Percentiles rank a stretch among this genome's conserved stretches.
Evolutionary conservation across 2,113 vertebrate species (phyloP).

Genomic region (Ophthalmolycus amberensis): DNA sequence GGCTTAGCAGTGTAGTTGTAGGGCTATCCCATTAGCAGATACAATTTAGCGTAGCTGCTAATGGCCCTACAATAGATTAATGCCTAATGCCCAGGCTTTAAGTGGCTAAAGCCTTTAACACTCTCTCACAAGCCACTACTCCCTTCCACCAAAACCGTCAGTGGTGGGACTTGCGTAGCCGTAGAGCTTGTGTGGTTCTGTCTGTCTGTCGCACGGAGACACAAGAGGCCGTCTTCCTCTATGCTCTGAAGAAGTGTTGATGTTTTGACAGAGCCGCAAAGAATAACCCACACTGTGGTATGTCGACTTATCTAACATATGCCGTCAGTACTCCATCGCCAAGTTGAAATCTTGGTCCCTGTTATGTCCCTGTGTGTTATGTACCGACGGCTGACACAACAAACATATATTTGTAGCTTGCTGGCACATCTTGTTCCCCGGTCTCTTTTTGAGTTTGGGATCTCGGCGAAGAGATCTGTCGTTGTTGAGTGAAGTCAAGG

Average conservation of each 20-base stretch:
- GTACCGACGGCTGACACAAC: not conserved
- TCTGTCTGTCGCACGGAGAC: not conserved
- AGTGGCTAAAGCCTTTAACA: slow-evolving; percentile 61
- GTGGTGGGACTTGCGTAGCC: not conserved
- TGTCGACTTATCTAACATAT: slow-evolving; percentile 10
- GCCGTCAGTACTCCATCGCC: not conserved
- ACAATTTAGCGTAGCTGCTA: slow-evolving; percentile 53
- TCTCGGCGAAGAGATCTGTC: not conserved
- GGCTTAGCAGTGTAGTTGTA: slow-evolving; percentile 60
- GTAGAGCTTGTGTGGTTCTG: slow-evolving; percentile 8
- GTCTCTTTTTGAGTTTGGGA: slow-evolving; percentile 3
- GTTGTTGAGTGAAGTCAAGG: not conserved
- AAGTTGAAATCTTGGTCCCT: slow-evolving; percentile 6
- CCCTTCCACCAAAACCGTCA: slow-evolving; percentile 45
- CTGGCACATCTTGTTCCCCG: not conserved
- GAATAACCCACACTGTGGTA: not conserved
- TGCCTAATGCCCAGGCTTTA: slow-evolving; percentile 37
- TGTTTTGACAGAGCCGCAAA: slow-evolving; percentile 25
- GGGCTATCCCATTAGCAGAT: slow-evolving; percentile 65
- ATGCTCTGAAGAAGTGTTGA: slow-evolving; percentile 1
- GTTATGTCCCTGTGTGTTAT: not conserved
- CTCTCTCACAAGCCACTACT: slow-evolving; percentile 41
- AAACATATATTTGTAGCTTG: not conserved
- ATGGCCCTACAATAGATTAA: slow-evolving; percentile 63
- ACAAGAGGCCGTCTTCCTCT: slow-evolving; percentile 4